These are phyloP conservation scores for Alviniconcha marisindica DNA, from an alignment of 1,140 invertebrate species.

Conservation along the genomic window DNA sequence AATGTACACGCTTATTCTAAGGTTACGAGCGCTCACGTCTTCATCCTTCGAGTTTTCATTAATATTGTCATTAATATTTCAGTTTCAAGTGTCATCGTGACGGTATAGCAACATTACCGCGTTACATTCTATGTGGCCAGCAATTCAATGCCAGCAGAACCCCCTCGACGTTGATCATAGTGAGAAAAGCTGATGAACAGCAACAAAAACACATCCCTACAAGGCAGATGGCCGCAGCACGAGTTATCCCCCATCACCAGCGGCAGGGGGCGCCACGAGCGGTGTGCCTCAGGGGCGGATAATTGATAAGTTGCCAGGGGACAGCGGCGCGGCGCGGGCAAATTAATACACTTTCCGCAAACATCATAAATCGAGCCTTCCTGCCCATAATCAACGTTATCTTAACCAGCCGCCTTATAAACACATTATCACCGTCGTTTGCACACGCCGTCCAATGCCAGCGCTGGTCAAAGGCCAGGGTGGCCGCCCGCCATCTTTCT, in stretches of 20 bases:
- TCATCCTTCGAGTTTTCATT: too few relatives aligned
- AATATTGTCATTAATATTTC: too few relatives aligned
- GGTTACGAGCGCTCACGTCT: too few relatives aligned
- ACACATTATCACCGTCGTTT: slow-evolving; percentile 34
- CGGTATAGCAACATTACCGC: too few relatives aligned
- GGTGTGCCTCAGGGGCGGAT: not conserved
- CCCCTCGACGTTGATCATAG: too few relatives aligned
- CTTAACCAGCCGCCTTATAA: slow-evolving; percentile 39
- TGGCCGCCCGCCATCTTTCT: not conserved
- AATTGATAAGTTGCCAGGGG: slow-evolving; percentile 30
- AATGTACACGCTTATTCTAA: too few relatives aligned
- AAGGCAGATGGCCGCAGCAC: slow-evolving; percentile 22
- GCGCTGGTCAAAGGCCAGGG: slow-evolving; percentile 24
- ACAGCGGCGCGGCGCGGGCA: not conserved
- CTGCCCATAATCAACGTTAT: slow-evolving; percentile 29
- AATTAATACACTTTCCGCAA: slow-evolving; percentile 43
- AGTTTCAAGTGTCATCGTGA: too few relatives aligned
- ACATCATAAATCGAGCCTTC: slow-evolving; percentile 37
- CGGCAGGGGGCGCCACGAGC: slow-evolving; percentile 21
- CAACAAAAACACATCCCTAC: not conserved
- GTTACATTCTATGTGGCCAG: too few relatives aligned
- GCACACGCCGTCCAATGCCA: slow-evolving; percentile 10
- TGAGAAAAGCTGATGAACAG: too few relatives aligned
- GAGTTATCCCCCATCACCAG: not conserved
- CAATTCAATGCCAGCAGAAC: too few relatives aligned